Percentiles rank a stretch among this genome's conserved stretches.
Conservation (phyloP, 2,113 vertebrate species). For the Eulemur rufifrons region DNA sequence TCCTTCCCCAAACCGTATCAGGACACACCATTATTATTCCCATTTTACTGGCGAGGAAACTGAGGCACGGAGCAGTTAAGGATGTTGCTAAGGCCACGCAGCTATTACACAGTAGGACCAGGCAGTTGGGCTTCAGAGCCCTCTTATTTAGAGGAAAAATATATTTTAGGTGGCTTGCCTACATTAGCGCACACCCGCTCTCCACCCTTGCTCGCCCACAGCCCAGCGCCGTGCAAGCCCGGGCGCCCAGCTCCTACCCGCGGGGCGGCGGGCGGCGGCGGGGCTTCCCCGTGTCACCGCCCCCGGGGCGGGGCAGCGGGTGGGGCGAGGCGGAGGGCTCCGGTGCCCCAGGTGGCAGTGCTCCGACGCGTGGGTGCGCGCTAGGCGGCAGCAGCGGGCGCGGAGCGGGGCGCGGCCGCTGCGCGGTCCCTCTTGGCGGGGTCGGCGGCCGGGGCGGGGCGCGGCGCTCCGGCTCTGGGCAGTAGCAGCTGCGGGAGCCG, state of each 20-base stretch:
- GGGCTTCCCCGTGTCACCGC: fast-evolving
- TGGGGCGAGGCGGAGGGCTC: neutral
- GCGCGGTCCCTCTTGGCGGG: neutral
- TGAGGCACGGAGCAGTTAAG: neutral
- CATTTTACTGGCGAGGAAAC: neutral
- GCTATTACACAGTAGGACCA: neutral
- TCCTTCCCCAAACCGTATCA: neutral
- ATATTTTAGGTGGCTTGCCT: neutral
- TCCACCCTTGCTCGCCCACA: fast-evolving
- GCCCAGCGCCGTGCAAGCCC: fast-evolving
- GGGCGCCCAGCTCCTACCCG: fast-evolving
- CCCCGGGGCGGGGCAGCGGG: neutral
- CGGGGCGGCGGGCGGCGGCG: neutral
- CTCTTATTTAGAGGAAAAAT: neutral
- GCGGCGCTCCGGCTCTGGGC: fast-evolving
- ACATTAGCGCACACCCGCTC: neutral
- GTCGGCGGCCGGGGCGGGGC: neutral
- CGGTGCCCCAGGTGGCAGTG: fast-evolving
- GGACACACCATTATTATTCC: neutral
- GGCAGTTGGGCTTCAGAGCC: neutral
- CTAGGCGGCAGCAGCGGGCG: neutral
- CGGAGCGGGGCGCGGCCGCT: neutral
- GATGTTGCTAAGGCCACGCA: neutral
- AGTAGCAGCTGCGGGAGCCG: fast-evolving
- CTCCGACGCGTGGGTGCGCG: fast-evolving